Conservation (phyloP, 2,797 vertebrate species). For the Coluber constrictor region DNA sequence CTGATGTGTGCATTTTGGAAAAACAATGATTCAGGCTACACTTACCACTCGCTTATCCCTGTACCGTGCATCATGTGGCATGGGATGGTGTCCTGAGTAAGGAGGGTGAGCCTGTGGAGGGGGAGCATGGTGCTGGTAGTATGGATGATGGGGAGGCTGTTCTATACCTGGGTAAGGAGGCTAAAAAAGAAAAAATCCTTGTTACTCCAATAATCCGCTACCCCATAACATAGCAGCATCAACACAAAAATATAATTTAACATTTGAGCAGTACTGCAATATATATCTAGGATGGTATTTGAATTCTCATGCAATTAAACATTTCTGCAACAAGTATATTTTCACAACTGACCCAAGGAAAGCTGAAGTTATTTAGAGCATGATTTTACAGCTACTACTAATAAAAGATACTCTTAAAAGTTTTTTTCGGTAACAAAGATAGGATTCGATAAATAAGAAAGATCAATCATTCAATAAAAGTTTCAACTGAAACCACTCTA, state of each 20-base stretch:
- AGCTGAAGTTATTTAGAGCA: neutral
- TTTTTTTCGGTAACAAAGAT: neutral
- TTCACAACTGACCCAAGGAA: neutral
- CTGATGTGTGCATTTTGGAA: neutral
- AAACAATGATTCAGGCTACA: slow-evolving; percentile 42
- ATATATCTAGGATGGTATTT: neutral
- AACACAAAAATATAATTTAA: neutral
- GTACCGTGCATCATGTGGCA: slow-evolving; percentile 90
- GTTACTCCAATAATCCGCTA: neutral
- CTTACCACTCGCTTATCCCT: slow-evolving; percentile 91
- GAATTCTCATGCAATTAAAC: neutral
- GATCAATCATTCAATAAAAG: neutral
- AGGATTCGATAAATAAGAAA: neutral
- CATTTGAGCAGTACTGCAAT: neutral
- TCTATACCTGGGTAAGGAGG: slow-evolving; percentile 91
- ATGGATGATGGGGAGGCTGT: slow-evolving; percentile 85
- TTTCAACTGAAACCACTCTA: neutral
- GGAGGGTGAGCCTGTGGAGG: slow-evolving; percentile 89
- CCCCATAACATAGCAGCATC: neutral
- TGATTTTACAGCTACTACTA: neutral
- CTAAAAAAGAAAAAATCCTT: slow-evolving; percentile 66
- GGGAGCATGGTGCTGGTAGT: slow-evolving; percentile 92
- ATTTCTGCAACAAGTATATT: neutral
- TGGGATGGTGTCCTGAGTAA: slow-evolving; percentile 87
- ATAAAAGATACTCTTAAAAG: neutral